Conservation (phyloP, 2,888 invertebrate genomes). For the Parascotia fuliginaria region DNA sequence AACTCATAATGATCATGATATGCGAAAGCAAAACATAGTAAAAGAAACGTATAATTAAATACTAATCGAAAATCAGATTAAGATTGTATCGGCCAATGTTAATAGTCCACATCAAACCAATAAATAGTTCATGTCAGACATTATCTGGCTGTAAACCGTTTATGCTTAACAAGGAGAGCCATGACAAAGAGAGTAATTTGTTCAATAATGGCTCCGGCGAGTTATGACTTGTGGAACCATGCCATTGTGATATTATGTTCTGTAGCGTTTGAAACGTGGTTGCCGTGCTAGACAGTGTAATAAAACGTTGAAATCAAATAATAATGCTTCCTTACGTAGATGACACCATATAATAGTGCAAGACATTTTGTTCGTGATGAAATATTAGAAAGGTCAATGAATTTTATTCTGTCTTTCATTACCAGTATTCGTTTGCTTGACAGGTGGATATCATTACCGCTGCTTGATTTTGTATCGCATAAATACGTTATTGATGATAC, state of each 20-base stretch:
- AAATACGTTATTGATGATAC: too few species aligned
- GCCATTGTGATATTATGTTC: background rate
- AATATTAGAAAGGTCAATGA: too few species aligned
- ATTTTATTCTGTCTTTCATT: too few species aligned
- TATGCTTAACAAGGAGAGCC: slow-evolving; percentile 28
- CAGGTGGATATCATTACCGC: too few species aligned
- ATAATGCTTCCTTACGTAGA: too few species aligned
- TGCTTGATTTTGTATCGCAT: too few species aligned
- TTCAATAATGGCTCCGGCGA: background rate
- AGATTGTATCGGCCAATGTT: slow-evolving; percentile 15
- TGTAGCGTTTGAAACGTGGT: background rate
- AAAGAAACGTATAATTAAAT: slow-evolving; percentile 8
- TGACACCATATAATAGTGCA: too few species aligned
- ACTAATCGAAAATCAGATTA: slow-evolving; percentile 5
- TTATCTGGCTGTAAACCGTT: slow-evolving; percentile 55
- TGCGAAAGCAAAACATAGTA: background rate
- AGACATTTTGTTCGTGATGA: too few species aligned
- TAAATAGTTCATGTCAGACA: slow-evolving; percentile 52
- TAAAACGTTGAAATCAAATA: too few species aligned
- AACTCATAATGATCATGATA: too few species aligned
- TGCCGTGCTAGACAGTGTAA: background rate
- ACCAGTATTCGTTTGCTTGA: too few species aligned
- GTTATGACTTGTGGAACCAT: background rate
- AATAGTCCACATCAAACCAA: slow-evolving; percentile 47
- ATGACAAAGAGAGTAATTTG: slow-evolving; percentile 1